Evolutionary conservation across 1,140 invertebrate genomes (phyloP), one percentile per base, ranked within the genome.

Genomic region (Euschistus heros): DNA sequence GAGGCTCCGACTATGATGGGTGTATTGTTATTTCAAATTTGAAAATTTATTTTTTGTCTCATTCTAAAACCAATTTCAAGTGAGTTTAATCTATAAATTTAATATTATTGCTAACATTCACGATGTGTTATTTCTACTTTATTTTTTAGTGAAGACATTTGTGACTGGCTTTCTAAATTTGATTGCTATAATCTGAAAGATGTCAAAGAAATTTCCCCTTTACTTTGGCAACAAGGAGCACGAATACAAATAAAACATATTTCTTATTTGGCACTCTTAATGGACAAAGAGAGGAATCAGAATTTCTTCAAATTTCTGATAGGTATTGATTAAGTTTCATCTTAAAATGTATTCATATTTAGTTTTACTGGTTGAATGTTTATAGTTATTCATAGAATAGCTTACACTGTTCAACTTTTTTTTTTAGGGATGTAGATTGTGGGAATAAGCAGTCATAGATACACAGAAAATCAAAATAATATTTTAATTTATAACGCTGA

Each of bases 21-120:
- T 76, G 81, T 44, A 69, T 82, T n/a, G 76, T 81, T 8, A 72
- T 82, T 55, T 82, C 81, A 10, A 82, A 77, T 7, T 72, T 72
- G 2, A 80, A 80, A 67, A 72, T 79, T 62, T 83, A 82, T 63
- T 57, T 82, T 13, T 76, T 83, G 63, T 78, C 76, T 69, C 76
- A 78, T 5, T 75, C 71, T 68, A 77, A 76, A 13, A 62, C 67
- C 13, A 77, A 81, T 69, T 57, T 64, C 18, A 76, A 75, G 77
- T 72, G 76, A 76, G 62, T 72, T 44, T 52, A 14, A 13, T 2
- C 62, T 10, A 2, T 33, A 2, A 37, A 44, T 5, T n/a, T 1
- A 42, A 60, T 42, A 15, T 63, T 64, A 17, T 33, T 59, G 10
- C 26, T 22, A 64, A 22, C 24, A 26, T 8, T 24, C n/a, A 24